Percentiles rank a stretch among this genome's conserved stretches.
These are phyloP conservation scores for Parauchenoglanis punctatus DNA, from an alignment of 2,797 vertebrate species.

Conservation along the genomic window DNA sequence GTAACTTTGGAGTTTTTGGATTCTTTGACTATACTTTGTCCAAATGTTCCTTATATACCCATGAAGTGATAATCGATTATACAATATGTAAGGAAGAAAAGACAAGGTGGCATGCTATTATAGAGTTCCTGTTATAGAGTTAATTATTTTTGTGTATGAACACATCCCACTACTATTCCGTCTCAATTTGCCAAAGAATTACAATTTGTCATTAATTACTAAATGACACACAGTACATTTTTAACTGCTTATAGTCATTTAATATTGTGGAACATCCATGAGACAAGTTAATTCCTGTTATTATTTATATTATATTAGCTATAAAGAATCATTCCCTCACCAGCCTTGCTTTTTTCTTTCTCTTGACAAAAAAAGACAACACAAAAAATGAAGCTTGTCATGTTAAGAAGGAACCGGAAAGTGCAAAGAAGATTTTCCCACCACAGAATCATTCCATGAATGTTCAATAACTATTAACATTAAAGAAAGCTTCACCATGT, in stretches of 20 bases:
- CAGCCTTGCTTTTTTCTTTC: neutral
- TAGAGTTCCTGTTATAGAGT: neutral
- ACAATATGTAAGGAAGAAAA: neutral
- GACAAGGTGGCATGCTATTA: neutral
- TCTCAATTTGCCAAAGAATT: neutral
- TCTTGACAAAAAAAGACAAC: neutral
- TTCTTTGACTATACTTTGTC: neutral
- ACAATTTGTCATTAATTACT: constrained; percentile 5
- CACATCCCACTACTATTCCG: neutral
- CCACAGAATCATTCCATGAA: neutral
- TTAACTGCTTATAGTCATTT: neutral
- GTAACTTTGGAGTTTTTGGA: neutral
- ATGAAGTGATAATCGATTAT: neutral
- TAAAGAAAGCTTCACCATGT: neutral
- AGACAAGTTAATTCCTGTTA: neutral
- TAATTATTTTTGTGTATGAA: neutral
- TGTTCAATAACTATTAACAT: neutral
- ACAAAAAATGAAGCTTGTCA: neutral
- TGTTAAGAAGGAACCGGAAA: constrained; percentile 2
- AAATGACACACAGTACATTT: neutral
- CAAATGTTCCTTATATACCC: neutral
- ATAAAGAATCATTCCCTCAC: neutral
- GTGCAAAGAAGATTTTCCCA: neutral
- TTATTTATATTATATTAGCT: neutral
- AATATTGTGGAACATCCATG: neutral